Evolutionary conservation across 2,797 vertebrate species (phyloP).

Genomic region (Octomys mimax): DNA sequence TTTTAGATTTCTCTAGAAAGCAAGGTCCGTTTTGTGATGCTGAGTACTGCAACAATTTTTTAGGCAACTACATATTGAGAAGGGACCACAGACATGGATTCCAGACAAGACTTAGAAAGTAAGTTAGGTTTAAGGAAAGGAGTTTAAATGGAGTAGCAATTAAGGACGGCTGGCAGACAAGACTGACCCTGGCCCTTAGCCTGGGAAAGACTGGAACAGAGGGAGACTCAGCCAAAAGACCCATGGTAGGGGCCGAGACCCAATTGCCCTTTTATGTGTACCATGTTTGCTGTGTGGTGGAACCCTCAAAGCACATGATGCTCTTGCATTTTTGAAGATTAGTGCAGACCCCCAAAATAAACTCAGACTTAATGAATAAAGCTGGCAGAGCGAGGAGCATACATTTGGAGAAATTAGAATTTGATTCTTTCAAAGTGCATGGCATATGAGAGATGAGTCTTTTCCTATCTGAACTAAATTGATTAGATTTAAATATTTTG

Average conservation of each 20-base stretch:
- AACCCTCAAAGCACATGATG: neutral
- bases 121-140: neutral
- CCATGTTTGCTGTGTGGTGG: neutral
- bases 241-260: neutral
- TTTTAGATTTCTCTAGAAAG: conserved; percentile 23
- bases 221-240: neutral
- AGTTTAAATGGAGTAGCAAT: neutral
- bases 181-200: neutral
- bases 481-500: neutral
- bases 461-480: conserved; percentile 26
- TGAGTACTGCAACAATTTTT: neutral
- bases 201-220: neutral
- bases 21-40: neutral
- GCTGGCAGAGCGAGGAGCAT: neutral
- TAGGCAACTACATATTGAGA: neutral
- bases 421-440: neutral
- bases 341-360: neutral
- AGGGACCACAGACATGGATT: neutral
- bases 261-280: neutral
- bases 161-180: neutral
- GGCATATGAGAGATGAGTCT: neutral
- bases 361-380: neutral
- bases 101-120: neutral
- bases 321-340: neutral
- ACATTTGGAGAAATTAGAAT: neutral